Evolutionary conservation across 2,888 invertebrate genomes (phyloP).

Genomic region (Sepioteuthis lessoniana): DNA sequence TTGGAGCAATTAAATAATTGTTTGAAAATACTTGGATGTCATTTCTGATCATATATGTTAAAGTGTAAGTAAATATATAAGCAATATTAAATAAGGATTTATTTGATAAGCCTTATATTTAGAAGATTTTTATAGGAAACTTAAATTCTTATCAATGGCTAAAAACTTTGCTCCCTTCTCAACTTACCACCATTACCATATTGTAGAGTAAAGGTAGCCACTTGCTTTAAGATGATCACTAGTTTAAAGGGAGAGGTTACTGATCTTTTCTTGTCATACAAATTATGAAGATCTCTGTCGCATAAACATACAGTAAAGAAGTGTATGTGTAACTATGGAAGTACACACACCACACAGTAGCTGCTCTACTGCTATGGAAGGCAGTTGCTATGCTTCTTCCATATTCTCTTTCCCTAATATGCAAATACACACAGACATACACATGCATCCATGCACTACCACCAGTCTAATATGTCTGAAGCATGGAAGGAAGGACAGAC

Average conservation of each 20-base stretch:
- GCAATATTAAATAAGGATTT: background rate
- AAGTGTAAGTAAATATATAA: background rate
- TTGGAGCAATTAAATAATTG: background rate
- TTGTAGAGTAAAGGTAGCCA: background rate
- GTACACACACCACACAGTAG: background rate
- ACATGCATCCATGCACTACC: background rate
- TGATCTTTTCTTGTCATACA: background rate
- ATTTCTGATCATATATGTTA: background rate
- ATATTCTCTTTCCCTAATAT: background rate
- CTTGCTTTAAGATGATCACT: background rate
- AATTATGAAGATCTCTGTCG: background rate
- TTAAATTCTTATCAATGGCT: background rate
- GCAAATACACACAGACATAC: background rate
- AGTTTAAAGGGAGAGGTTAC: background rate
- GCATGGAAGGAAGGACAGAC: background rate
- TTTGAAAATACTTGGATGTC: background rate
- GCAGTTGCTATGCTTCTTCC: slow-evolving; percentile 10
- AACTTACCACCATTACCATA: background rate
- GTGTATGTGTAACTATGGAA: background rate
- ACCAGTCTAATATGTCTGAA: background rate
- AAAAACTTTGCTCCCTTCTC: background rate
- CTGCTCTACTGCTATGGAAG: background rate
- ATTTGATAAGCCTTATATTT: background rate
- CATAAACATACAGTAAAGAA: background rate
- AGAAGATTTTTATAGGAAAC: background rate